A percentile compares a stretch with the other conserved stretches of the same genome.
phyloP scores from a whole-genome alignment of 1,140 invertebrate species.

The Diploscapter pachys region DNA sequence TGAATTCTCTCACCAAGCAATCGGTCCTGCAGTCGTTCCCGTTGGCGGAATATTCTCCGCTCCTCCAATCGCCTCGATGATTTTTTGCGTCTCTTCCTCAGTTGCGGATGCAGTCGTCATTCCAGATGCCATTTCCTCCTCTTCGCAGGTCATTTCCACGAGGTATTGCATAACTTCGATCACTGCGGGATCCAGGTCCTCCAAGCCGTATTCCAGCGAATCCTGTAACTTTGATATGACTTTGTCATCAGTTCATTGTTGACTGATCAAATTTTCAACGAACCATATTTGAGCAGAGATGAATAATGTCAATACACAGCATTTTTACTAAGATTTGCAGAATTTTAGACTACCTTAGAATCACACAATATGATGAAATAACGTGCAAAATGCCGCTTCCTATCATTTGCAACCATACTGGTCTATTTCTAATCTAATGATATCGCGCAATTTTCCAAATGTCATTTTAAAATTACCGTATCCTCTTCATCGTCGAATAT shows the following conservation, averaged over 20 bases:
- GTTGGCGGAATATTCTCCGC: slow-evolving; percentile 6
- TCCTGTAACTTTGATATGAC: slow-evolving; percentile 12
- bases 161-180: slow-evolving; percentile 44
- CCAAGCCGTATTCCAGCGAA: slow-evolving; percentile 25
- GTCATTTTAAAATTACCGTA: slow-evolving; percentile 1
- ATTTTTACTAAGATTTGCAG: background rate
- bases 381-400: too few relatives aligned
- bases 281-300: background rate
- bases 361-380: too few relatives aligned
- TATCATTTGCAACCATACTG: background rate
- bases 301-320: background rate
- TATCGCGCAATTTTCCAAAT: background rate
- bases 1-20: too few relatives aligned
- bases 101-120: background rate
- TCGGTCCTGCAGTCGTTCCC: background rate
- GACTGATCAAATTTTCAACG: background rate
- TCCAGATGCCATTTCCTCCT: slow-evolving; percentile 3
- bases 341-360: too few relatives aligned
- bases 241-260: background rate
- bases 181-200: slow-evolving; percentile 43
- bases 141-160: slow-evolving; percentile 43
- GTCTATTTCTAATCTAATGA: too few relatives aligned
- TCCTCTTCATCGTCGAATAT: slow-evolving; percentile 16
- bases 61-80: slow-evolving; percentile 5
- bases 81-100: slow-evolving; percentile 18